phyloP scores from a whole-genome alignment of 2,888 invertebrate genomes.

The Tanytarsus gracilentus region DNA sequence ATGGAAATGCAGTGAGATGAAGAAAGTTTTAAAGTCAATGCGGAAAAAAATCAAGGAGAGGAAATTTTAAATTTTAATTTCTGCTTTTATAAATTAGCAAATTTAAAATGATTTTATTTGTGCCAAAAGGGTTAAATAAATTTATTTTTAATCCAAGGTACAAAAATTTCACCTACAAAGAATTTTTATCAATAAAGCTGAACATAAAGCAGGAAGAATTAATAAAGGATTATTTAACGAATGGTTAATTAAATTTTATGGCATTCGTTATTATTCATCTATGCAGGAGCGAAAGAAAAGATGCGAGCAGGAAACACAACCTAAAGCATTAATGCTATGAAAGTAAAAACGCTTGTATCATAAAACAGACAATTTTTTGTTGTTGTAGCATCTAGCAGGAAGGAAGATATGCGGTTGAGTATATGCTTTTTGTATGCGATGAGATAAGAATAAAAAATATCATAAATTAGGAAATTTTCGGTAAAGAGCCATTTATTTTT shows the following conservation, averaged over 20 bases:
- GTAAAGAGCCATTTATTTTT: constrained; percentile 27
- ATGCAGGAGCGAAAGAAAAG: not conserved
- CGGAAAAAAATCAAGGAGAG: no score
- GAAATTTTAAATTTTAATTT: no score
- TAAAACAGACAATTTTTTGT: constrained; percentile 21
- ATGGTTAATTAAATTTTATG: constrained; percentile 29
- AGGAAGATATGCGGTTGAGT: constrained; percentile 19
- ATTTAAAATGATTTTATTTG: no score
- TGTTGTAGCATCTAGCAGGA: no score
- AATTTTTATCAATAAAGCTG: not conserved
- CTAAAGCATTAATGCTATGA: not conserved
- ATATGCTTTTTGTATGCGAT: constrained; percentile 13
- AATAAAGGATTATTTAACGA: constrained; percentile 25
- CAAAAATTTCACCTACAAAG: not conserved
- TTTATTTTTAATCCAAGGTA: no score
- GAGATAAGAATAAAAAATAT: constrained; percentile 24
- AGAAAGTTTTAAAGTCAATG: no score
- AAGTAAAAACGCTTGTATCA: constrained; percentile 7
- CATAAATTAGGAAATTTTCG: constrained; percentile 29
- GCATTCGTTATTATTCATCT: constrained; percentile 22
- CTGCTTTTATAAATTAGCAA: no score
- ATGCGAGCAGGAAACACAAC: not conserved
- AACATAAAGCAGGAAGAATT: constrained; percentile 14
- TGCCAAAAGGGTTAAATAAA: no score
- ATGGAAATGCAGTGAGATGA: no score